phyloP scores from a whole-genome alignment of 2,113 vertebrate genomes.

The Tylochromis polylepis region DNA sequence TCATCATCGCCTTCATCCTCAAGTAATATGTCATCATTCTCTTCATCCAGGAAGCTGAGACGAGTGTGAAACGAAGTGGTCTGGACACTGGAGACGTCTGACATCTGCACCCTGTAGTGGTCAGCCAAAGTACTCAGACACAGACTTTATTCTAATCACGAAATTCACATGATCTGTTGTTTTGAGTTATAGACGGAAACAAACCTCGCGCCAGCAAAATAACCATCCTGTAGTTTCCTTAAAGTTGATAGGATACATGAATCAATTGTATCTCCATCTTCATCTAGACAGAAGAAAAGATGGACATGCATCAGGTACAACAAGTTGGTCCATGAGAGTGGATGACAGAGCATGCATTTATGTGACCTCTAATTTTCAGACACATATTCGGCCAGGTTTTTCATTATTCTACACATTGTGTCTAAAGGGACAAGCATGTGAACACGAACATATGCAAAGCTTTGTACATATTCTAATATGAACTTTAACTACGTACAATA shows the following conservation, averaged over 20 bases:
- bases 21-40: constrained; percentile 80
- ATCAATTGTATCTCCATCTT: constrained; percentile 87
- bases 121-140: background rate
- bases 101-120: constrained; percentile 84
- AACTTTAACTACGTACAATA: background rate
- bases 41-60: constrained; percentile 91
- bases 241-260: constrained; percentile 88
- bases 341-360: background rate
- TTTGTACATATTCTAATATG: background rate
- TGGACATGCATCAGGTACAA: background rate
- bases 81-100: constrained; percentile 86
- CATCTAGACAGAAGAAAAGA: constrained; percentile 71
- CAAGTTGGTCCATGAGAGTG: background rate
- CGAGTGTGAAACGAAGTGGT: constrained; percentile 92
- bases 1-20: constrained; percentile 71
- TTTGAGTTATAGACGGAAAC: background rate
- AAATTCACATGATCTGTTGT: background rate
- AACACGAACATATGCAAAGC: background rate
- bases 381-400: background rate
- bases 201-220: constrained; percentile 95
- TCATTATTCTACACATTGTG: background rate
- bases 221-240: constrained; percentile 94
- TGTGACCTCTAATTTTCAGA: background rate
- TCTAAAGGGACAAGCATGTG: background rate
- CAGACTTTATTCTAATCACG: background rate